Base-by-base conservation (phyloP, 2,888 invertebrate species). In the Drosophila prolongata region DNA sequence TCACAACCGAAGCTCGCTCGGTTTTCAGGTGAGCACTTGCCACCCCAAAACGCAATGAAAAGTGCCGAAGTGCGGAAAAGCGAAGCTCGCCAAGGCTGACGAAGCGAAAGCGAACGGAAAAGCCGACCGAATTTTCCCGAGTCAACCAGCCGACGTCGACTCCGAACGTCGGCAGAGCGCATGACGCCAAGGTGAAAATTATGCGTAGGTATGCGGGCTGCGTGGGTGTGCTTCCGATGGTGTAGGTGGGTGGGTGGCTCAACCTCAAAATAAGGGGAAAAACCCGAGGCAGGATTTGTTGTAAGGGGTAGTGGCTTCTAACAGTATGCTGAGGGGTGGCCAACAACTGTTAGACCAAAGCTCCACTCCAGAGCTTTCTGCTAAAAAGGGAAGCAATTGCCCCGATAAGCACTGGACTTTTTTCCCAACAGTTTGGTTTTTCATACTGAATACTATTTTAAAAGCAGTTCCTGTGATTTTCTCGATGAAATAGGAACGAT, bases 131-230 rank as follows among this genome's bases (percentile, higher is more conserved):
- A 44, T 27, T 49, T 50, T 56, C 43, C 54, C 46, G 64, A 64
- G 24, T 10, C 38, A 68, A 27, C 35, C 35, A 40, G 35, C 64
- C 64, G 62, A 64, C 42, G 64, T 35, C 11, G 66, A 83, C 75
- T 84, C 86, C 85, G 85, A 85, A 86, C 58, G 42, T 62, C 43
- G 59, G 72, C 75, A 89, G 64, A 64, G 90, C 90, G 90, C 90
- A 90, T 82, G 90, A 78, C 88, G 75, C 66, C 76, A 88, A 87
- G 87, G 88, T 87, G 87, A 73, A 75, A 86, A 81, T 80, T 64
- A 50, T 72, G 76, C 69, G 76, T 75, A 77, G 76, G 76, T 87
- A 71, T 61, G 75, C 9, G 44, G 54, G 40, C 35, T 6, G 35
- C 19, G 38, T 6, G 34, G 8, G 13, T 43, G 14, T 43, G 74